Base-by-base conservation (phyloP, 2,113 vertebrate species). In the Tylochromis polylepis region DNA sequence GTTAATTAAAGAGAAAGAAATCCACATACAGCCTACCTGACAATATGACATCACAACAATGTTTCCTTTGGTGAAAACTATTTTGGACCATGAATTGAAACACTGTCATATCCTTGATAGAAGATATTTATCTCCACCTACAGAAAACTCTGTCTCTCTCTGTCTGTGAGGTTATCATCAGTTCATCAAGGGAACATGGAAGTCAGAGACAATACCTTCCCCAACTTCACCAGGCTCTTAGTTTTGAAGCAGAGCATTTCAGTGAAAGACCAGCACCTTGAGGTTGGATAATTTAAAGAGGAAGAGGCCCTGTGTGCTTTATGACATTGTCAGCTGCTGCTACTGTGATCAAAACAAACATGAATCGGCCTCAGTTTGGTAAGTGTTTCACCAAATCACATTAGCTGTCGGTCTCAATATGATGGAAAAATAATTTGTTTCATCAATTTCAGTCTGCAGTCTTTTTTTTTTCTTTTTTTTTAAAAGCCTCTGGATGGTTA, bases 151-250 rank as follows among this genome's bases (percentile, higher is more conserved):
- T 91, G 91, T 89, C 93, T 88, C 90, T 91, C 88, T 94, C 91
- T 91, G 88, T 88, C 93, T 67, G 56, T 8, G 86, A 88, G 95
- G 95, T 97, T 96, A 96, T 96, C 96, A 88, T 4, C 90, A 94
- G 96, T 95, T 96, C 95, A 96, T 95, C 95, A 78, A 86, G 91
- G 88, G 93, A 95, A 96, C 95, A 92, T 96, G 95, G 96, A 97
- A 96, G 95, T 94, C 92, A 93, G 93, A 95, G 93, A 96, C 96
- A 96, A 96, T 96, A 95, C 94, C 89, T 91, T 88, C 89, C 88
- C 89, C 90, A 91, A 77, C 85, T 88, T 84, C 92, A 84, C 77
- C 87, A 75, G 83, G 80, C 84, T 91, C 91, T 85, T 46, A 67
- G 86, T 88, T 31, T 90, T 90, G 91, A 85, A 85, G 93, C 77